Evolutionary conservation across 2,888 invertebrate species (phyloP).

Genomic region (Mythimna pallens): DNA sequence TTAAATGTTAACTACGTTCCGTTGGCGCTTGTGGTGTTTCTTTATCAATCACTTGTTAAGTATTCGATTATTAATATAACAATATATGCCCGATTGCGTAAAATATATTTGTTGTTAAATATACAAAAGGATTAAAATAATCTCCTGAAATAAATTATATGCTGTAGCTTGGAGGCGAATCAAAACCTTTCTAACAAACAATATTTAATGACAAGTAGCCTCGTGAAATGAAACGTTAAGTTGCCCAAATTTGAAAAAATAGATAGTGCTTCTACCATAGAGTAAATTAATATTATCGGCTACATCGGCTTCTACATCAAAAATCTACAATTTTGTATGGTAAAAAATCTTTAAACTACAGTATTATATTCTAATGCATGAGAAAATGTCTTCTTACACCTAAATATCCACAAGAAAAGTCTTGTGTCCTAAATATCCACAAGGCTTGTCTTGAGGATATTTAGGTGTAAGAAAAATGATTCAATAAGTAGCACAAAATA

Average conservation of each 20-base stretch:
- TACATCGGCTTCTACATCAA: background rate
- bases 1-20: slow-evolving; percentile 1
- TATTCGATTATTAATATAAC: background rate
- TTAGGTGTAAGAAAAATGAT: too few relatives aligned
- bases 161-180: too few relatives aligned
- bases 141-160: background rate
- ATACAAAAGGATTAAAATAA: too few relatives aligned
- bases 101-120: background rate
- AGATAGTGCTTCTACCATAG: background rate
- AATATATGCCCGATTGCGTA: background rate
- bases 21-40: background rate
- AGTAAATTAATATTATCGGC: too few relatives aligned
- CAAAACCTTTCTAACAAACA: background rate
- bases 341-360: background rate
- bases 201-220: background rate
- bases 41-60: background rate
- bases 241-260: background rate
- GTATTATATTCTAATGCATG: too few relatives aligned
- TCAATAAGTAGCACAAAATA: too few relatives aligned
- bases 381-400: too few relatives aligned
- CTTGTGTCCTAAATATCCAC: too few relatives aligned
- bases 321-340: background rate
- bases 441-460: too few relatives aligned
- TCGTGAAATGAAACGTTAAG: slow-evolving; percentile 25
- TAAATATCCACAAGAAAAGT: too few relatives aligned